A percentile compares a stretch with the other conserved stretches of the same genome.
These are phyloP conservation scores for Melieria picta DNA, from an alignment of 2,888 invertebrate species.

Conservation along the genomic window DNA sequence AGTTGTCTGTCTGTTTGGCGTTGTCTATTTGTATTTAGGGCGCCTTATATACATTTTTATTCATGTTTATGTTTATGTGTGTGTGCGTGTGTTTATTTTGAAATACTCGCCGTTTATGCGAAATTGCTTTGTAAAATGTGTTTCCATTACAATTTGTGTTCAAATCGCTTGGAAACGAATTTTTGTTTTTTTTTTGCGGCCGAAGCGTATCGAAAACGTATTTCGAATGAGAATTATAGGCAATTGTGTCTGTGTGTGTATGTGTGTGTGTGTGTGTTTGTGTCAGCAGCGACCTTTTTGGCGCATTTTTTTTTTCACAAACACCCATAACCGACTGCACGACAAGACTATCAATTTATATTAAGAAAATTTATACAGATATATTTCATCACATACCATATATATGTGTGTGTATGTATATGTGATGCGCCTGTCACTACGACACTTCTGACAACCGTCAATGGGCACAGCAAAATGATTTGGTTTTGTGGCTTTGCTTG, in stretches of 20 bases:
- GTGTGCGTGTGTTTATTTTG: background rate
- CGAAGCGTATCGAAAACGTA: slow-evolving; percentile 24
- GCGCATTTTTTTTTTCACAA: slow-evolving; percentile 12
- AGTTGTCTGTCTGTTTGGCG: background rate
- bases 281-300: background rate
- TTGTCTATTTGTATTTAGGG: background rate
- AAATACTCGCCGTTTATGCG: background rate
- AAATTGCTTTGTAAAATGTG: slow-evolving; percentile 16
- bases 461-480: background rate
- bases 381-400: background rate
- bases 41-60: too few species aligned
- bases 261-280: background rate
- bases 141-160: slow-evolving; percentile 28
- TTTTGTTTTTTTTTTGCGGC: background rate
- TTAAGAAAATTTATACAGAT: slow-evolving; percentile 37
- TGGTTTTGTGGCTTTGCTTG: background rate
- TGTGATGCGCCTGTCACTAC: too few species aligned
- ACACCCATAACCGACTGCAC: background rate
- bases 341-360: slow-evolving; percentile 35
- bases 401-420: background rate
- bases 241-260: background rate
- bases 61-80: background rate
- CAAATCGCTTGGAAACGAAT: slow-evolving; percentile 28
- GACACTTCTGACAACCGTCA: background rate
- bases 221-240: slow-evolving; percentile 22